phyloP scores from a whole-genome alignment of 2,113 vertebrate species.

The Sander lucioperca region DNA sequence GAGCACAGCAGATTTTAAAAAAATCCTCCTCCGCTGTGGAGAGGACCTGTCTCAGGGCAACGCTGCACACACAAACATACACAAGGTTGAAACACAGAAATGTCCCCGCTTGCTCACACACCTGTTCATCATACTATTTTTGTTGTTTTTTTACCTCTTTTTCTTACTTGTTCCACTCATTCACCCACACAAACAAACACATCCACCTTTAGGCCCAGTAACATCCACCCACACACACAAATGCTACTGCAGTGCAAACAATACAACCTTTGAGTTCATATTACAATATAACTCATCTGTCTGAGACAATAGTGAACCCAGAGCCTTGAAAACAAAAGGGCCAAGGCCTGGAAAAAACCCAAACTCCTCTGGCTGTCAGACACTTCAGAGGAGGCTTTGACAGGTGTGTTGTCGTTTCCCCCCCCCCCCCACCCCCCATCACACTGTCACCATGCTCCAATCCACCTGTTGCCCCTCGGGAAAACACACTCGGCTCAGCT shows the following conservation, averaged over 20 bases:
- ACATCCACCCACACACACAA: constrained; percentile 37
- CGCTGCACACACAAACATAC: constrained; percentile 22
- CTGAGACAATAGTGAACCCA: constrained; percentile 25
- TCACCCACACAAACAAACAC: constrained; percentile 55
- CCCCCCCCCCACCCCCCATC: background rate
- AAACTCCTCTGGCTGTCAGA: constrained; percentile 52
- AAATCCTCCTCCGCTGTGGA: constrained; percentile 46
- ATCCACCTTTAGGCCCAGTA: constrained; percentile 50
- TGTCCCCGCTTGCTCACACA: constrained; percentile 28
- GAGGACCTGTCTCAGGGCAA: constrained; percentile 63
- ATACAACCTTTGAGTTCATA: constrained; percentile 39
- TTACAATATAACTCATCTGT: constrained; percentile 50
- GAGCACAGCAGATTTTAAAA: constrained; percentile 58
- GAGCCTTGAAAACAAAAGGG: constrained; percentile 51
- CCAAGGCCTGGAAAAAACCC: constrained; percentile 45
- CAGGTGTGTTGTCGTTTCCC: constrained; percentile 68
- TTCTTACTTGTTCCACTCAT: constrained; percentile 40
- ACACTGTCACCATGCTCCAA: constrained; percentile 48
- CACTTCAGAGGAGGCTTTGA: constrained; percentile 54
- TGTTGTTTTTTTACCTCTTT: constrained; percentile 8
- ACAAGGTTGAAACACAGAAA: constrained; percentile 38
- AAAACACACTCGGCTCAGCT: constrained; percentile 65
- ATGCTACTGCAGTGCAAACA: constrained; percentile 23
- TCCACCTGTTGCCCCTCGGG: constrained; percentile 79
- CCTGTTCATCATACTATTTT: constrained; percentile 13